Base-by-base conservation (phyloP, 2,888 invertebrate genomes). In the Tinea pellionella region DNA sequence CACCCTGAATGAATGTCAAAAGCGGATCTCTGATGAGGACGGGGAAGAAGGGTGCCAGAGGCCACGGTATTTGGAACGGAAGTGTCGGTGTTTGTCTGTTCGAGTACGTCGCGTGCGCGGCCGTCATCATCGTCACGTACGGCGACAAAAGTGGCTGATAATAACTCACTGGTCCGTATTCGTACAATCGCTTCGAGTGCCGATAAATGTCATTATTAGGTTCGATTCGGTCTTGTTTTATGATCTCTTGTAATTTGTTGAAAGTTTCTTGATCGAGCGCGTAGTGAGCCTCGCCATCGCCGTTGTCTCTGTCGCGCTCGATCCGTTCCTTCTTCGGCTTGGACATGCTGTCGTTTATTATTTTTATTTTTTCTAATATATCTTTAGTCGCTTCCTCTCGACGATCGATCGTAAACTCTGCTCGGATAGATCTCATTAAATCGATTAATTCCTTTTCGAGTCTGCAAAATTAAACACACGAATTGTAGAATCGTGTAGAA, bases 1-100 rank as follows among this genome's bases (percentile, higher is more conserved):
- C 89, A 32, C 88, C 81, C 63, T 77, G 78, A 61, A 79, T 71
- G 59, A 89, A 77, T 61, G 83, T 85, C 7, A 89, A 67, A 11
- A 90, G 69, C 0, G 91, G 91, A 67, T 91, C 89, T 71, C 85
- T 89, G 30, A 91, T 84, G 8, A 89, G 69, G 32, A 91, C 79
- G 0, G 91, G 91, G 65, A 90, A 91, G 37, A 78, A 77, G 37
- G 78, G 74, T 7, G 88, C 80, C 37, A 89, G 80, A 0, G 90
- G 90, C 84, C 88, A 90, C 61, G 71, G 78, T 58, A 80, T 68
- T 62, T 73, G 71, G 63, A 80, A 74, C 12, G 76, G 72, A 11
- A 67, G 64, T 29, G 65, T 65, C 7, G 74, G 68, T 29, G 73
- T 16, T 13, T 61, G 72, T 11, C 71, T n/a, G n/a, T n/a, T 69